These are phyloP conservation scores for Drosophila siamana DNA, from an alignment of 2,888 invertebrate genomes.

Conservation along the genomic window DNA sequence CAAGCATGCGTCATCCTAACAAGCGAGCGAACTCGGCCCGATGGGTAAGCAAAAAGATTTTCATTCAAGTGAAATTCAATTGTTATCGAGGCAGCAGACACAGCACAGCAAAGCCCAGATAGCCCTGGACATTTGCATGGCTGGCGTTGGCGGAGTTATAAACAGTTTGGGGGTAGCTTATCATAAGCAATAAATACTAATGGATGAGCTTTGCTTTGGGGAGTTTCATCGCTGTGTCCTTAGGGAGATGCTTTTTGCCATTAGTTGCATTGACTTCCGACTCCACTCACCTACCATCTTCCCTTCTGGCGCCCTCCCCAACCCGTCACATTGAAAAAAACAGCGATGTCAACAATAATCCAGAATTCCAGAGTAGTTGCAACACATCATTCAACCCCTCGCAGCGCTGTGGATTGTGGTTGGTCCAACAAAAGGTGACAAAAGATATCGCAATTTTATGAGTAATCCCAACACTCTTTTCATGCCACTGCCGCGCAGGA, in stretches of 20 bases:
- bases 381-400: conserved; percentile 23
- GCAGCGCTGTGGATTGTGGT: conserved; percentile 19
- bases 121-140: conserved; percentile 46
- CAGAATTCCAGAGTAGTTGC: conserved; percentile 21
- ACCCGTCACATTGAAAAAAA: conserved; percentile 2
- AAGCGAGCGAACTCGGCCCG: conserved; percentile 30
- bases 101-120: conserved; percentile 28
- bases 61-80: conserved; percentile 56
- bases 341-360: conserved; percentile 52
- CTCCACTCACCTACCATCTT: too few species aligned
- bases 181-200: conserved; percentile 74
- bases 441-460: conserved; percentile 83
- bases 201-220: conserved; percentile 61
- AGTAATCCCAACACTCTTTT: conserved; percentile 73
- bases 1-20: conserved; percentile 60
- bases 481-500: conserved; percentile 29
- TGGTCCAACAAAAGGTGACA: conserved; percentile 80
- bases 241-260: conserved; percentile 43
- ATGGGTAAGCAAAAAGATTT: conserved; percentile 68
- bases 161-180: conserved; percentile 54
- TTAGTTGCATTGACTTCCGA: conserved; percentile 52
- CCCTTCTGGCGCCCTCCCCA: not conserved
- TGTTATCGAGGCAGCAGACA: conserved; percentile 41
- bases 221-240: conserved; percentile 13
- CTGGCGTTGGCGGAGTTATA: conserved; percentile 1